Conservation (phyloP, 2,888 invertebrate genomes). For the Xestia sexstrigata region DNA sequence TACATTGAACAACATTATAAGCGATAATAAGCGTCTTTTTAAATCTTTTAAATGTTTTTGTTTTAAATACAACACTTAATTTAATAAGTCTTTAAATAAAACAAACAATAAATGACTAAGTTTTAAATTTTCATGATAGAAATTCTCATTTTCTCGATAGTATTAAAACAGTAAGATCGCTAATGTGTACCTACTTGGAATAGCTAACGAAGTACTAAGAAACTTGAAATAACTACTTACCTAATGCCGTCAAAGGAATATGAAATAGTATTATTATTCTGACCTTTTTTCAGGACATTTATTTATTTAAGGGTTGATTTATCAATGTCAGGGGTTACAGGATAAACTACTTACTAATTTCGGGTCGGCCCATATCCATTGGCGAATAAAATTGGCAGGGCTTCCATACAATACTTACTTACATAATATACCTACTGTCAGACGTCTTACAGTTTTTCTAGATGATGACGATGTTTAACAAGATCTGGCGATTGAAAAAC, state of each 20-base stretch:
- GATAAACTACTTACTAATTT: not conserved
- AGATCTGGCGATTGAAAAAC: not conserved
- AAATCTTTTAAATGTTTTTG: not conserved
- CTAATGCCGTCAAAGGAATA: slow-evolving; percentile 28
- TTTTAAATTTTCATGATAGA: slow-evolving; percentile 1
- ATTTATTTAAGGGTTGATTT: not conserved
- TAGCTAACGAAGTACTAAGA: not conserved
- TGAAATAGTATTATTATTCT: slow-evolving; percentile 13
- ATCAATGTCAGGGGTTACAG: not conserved
- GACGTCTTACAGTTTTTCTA: too few species aligned
- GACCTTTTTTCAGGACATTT: not conserved
- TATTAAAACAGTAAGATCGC: not conserved
- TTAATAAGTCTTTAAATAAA: too few species aligned
- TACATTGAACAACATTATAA: not conserved
- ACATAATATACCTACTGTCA: too few species aligned
- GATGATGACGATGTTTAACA: too few species aligned
- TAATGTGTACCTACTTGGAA: slow-evolving; percentile 5
- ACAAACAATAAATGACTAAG: not conserved
- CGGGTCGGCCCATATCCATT: not conserved
- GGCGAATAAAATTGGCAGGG: not conserved
- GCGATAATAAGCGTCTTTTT: not conserved
- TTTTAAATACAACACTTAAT: not conserved
- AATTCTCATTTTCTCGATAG: not conserved
- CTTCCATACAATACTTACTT: too few species aligned
- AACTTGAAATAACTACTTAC: slow-evolving; percentile 6